Base-by-base conservation (phyloP, 1,140 invertebrate species). In the Zaprionus taronus region DNA sequence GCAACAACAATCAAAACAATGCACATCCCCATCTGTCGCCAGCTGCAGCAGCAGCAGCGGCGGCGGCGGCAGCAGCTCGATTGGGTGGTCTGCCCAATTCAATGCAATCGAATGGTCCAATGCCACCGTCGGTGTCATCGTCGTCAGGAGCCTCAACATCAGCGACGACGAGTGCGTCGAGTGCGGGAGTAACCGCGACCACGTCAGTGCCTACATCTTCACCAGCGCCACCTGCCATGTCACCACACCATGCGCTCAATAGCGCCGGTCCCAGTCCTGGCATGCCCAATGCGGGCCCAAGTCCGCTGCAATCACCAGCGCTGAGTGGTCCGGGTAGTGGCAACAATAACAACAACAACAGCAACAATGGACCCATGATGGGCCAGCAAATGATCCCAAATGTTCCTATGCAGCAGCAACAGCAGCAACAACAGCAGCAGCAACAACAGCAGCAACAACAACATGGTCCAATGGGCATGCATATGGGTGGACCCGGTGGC, bases 121-220 rank as follows among this genome's bases (percentile, higher is more conserved):
- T 78, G 60, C 73, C 80, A 64, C 47, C 72, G 11, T 57, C 78
- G 24, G 78, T 81, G n/a, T 67, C 76, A 49, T 62, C 69, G 55
- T 34, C 31, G 55, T 34, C 31, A 49, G 44, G 71, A 53, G 63
- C 72, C 0, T 55, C 79, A 22, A 55, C 81, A n/a, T 62, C 85
- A 24, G 62, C 81, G 17, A 77, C 83, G 49, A 76, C 79, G 34
- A 61, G 24, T 26, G 24, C 79, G 14, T 73, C 82, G n/a, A 64
- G 31, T 34, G 9, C 89, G 36, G 62, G 77, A 20, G 72, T 63
- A 17, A 64, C 83, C 17, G 71, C 83, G 51, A 66, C 87, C 75
- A 92, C 91, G 77, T 92, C 91, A 90, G 91, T 92, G 82, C 91
- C 91, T 90, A 91, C 81, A 60, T 91, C 91, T 77, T 92, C 91